These are phyloP conservation scores for Trichechus manatus DNA, from an alignment of 2,113 vertebrate species.

Conservation along the genomic window DNA sequence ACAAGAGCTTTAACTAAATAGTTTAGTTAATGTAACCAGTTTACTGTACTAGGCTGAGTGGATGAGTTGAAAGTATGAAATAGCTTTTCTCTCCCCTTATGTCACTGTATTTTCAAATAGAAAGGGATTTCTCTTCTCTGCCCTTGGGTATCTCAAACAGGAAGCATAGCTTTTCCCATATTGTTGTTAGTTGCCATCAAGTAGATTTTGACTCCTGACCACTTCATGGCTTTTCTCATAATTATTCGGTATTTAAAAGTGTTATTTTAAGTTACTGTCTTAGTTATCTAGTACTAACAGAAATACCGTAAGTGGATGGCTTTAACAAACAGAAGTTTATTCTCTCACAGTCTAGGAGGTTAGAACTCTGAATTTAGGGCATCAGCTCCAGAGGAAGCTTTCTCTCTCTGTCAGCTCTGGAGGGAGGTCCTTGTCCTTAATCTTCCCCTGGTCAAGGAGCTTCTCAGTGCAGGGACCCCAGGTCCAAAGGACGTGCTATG, in stretches of 20 bases:
- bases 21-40: neutral
- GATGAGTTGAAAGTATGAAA: neutral
- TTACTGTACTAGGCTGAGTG: neutral
- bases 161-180: neutral
- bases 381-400: too few species aligned
- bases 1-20: neutral
- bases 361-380: too few species aligned
- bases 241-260: neutral
- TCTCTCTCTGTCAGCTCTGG: too few species aligned
- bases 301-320: too few species aligned
- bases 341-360: too few species aligned
- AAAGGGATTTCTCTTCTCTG: neutral
- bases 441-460: too few species aligned
- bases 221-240: neutral
- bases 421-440: too few species aligned
- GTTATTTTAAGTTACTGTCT: neutral
- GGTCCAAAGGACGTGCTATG: too few species aligned
- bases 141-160: neutral
- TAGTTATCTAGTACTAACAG: too few species aligned
- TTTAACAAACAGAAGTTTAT: too few species aligned
- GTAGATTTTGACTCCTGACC: too few species aligned
- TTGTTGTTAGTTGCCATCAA: neutral
- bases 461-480: too few species aligned
- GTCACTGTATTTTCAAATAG: conserved; percentile 11
- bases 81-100: neutral